Percentiles rank a stretch among this genome's conserved stretches.
These are phyloP conservation scores for Danionella dracula DNA, from an alignment of 2,797 vertebrate species.

Conservation along the genomic window DNA sequence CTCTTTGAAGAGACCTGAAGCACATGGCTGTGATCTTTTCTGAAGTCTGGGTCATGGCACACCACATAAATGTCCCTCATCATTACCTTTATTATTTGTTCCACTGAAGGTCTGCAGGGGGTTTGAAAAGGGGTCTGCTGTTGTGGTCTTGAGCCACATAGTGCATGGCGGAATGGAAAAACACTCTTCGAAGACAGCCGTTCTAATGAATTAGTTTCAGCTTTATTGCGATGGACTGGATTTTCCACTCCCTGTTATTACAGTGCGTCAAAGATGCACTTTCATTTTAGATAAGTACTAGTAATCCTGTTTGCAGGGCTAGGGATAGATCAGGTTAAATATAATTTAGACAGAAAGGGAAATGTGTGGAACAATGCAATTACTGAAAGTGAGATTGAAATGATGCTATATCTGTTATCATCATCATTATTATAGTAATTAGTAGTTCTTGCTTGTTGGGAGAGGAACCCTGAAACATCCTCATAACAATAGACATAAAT, in stretches of 20 bases:
- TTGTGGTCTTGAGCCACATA: neutral
- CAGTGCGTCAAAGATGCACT: conserved; percentile 76
- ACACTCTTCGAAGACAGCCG: conserved; percentile 57
- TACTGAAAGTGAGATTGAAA: conserved; percentile 77
- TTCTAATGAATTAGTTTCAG: conserved; percentile 75
- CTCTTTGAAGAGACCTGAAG: conserved; percentile 59
- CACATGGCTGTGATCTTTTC: conserved; percentile 54
- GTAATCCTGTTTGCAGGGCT: conserved; percentile 76
- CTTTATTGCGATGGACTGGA: conserved; percentile 73
- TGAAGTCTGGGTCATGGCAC: conserved; percentile 53
- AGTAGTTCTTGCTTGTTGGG: conserved; percentile 48
- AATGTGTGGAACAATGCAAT: conserved; percentile 73
- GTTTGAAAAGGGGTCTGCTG: conserved; percentile 3
- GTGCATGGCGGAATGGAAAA: conserved; percentile 55
- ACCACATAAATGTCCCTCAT: conserved; percentile 60
- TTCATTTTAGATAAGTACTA: conserved; percentile 79
- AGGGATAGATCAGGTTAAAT: conserved; percentile 73
- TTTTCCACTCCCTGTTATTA: conserved; percentile 77
- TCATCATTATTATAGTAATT: conserved; percentile 72
- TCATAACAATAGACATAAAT: neutral
- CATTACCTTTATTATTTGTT: conserved; percentile 57
- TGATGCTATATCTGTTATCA: conserved; percentile 70
- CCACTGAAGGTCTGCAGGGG: conserved; percentile 32
- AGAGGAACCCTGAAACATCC: conserved; percentile 19
- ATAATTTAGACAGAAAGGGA: conserved; percentile 77